Conservation (phyloP, 2,113 vertebrate genomes). For the Cricetomys ansorgei region DNA sequence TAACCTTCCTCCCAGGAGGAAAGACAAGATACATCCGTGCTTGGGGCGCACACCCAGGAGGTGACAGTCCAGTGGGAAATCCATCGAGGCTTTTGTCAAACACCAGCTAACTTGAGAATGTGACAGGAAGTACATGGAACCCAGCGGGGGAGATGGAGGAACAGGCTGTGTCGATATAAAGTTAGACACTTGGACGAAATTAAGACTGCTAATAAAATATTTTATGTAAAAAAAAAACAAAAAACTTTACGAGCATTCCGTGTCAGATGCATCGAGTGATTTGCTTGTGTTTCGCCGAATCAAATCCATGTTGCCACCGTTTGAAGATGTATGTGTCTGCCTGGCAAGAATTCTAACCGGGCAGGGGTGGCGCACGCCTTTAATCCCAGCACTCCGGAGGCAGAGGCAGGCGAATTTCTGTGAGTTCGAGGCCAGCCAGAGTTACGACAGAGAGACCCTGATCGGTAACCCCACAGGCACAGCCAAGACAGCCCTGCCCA, state of each 20-base stretch:
- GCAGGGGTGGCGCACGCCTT: no score
- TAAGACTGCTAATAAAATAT: constrained; percentile 60
- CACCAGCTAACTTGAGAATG: fast-evolving
- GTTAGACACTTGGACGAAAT: background rate
- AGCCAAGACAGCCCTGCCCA: background rate
- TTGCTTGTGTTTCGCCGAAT: background rate
- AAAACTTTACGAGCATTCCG: background rate
- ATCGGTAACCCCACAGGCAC: fast-evolving
- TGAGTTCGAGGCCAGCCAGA: no score
- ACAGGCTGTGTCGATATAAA: background rate
- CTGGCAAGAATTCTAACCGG: background rate
- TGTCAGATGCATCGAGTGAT: background rate
- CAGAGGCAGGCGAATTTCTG: no score
- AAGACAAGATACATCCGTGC: background rate
- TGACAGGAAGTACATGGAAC: background rate
- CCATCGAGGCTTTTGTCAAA: fast-evolving
- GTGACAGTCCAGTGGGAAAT: fast-evolving
- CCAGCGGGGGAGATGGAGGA: background rate
- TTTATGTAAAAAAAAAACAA: constrained; percentile 55
- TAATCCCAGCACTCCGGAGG: no score
- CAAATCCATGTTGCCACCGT: no score
- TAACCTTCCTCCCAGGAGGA: background rate
- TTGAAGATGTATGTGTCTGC: fast-evolving
- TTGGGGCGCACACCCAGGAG: background rate
- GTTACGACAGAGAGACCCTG: no score